Conservation (phyloP, 2,888 invertebrate genomes). For the Drosophila atripex region DNA sequence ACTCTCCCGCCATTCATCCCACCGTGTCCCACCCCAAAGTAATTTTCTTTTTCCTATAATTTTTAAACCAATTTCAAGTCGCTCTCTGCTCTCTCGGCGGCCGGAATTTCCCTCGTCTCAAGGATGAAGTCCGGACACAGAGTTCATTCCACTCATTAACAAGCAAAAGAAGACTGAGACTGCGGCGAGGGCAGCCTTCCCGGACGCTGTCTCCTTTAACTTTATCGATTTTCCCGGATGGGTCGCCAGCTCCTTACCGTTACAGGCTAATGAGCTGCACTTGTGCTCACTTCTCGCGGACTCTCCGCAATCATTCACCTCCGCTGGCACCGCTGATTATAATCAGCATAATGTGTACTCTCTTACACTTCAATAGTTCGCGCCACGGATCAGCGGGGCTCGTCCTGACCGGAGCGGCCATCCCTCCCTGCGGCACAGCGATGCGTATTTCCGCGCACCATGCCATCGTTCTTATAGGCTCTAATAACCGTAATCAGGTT, state of each 20-base stretch:
- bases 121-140: conserved; percentile 35
- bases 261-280: conserved; percentile 69
- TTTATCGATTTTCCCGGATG: conserved; percentile 71
- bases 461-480: conserved; percentile 73
- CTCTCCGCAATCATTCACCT: conserved; percentile 57
- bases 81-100: conserved; percentile 23
- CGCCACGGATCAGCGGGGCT: conserved; percentile 71
- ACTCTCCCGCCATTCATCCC: too few species aligned
- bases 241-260: conserved; percentile 47
- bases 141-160: conserved; percentile 80
- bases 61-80: conserved; percentile 54
- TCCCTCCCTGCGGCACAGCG: conserved; percentile 18
- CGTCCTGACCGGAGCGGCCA: conserved; percentile 30
- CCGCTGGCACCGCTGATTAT: conserved; percentile 65
- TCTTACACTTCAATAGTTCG: conserved; percentile 80
- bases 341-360: conserved; percentile 80
- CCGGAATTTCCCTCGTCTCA: conserved; percentile 26
- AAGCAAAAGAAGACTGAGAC: conserved; percentile 24
- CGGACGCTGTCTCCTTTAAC: conserved; percentile 62
- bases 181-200: conserved; percentile 11
- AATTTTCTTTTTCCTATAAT: conserved; percentile 19
- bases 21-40: conserved; percentile 2
- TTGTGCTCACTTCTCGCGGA: conserved; percentile 41
- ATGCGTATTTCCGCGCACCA: conserved; percentile 32
- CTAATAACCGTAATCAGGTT: conserved; percentile 77